A percentile compares a stretch with the other conserved stretches of the same genome.
Conservation (phyloP, 2,113 vertebrate species). For the Cisticola juncidis region DNA sequence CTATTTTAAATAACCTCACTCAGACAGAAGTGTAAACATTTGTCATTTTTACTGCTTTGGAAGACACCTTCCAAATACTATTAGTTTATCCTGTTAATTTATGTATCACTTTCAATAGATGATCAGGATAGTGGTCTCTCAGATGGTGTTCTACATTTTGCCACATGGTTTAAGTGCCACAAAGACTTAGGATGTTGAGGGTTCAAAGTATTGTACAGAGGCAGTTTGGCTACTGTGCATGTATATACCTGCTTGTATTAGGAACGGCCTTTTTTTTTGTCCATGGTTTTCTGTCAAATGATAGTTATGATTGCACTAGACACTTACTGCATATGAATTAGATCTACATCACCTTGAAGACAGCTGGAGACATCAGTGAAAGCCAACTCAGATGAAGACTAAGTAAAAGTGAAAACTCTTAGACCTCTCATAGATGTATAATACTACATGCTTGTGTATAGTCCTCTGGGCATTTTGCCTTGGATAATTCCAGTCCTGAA, state of each 20-base stretch:
- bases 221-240: neutral
- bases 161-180: constrained; percentile 51
- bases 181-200: constrained; percentile 30
- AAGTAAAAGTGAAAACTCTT: neutral
- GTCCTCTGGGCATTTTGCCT: neutral
- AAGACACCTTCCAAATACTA: neutral
- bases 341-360: neutral
- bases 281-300: neutral
- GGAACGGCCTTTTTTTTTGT: neutral
- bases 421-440: neutral
- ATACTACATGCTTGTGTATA: fast-evolving
- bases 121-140: neutral
- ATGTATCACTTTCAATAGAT: neutral
- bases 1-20: constrained; percentile 11
- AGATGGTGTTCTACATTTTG: constrained; percentile 1
- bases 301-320: neutral
- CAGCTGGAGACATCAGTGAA: neutral
- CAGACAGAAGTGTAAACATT: neutral
- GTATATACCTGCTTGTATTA: neutral
- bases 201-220: neutral
- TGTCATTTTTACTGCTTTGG: constrained; percentile 26
- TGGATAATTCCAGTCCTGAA: neutral
- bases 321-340: neutral
- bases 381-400: neutral
- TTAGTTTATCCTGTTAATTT: constrained; percentile 3